phyloP scores from a whole-genome alignment of 2,888 invertebrate species.

The Odontomyia ornata region DNA sequence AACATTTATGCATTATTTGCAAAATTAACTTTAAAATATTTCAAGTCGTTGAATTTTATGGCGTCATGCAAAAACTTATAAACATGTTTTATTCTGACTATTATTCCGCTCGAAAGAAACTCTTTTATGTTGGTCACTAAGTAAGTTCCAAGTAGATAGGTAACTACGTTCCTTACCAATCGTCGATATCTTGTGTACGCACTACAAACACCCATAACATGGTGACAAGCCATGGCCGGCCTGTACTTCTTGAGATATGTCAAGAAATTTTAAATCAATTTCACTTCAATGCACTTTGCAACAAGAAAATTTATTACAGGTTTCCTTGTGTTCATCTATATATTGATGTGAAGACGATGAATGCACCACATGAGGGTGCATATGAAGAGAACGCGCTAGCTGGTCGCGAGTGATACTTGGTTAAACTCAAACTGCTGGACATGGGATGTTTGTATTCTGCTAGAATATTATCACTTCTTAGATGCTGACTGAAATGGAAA shows the following conservation, averaged over 20 bases:
- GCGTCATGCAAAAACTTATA: slow-evolving; percentile 28
- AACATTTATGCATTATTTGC: too few species aligned
- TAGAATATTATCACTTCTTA: not conserved
- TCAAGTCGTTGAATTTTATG: slow-evolving; percentile 1
- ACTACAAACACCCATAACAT: slow-evolving; percentile 11
- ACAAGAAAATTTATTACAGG: slow-evolving; percentile 42
- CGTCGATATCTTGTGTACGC: slow-evolving; percentile 23
- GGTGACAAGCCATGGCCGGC: not conserved
- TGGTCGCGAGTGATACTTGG: not conserved
- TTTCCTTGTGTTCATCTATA: slow-evolving; percentile 18
- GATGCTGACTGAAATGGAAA: not conserved
- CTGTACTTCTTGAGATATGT: slow-evolving; percentile 35
- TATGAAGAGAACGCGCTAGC: not conserved
- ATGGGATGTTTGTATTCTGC: not conserved
- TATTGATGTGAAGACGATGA: slow-evolving; percentile 7
- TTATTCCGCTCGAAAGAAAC: slow-evolving; percentile 37
- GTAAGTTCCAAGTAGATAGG: slow-evolving; percentile 26
- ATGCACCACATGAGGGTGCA: slow-evolving; percentile 10
- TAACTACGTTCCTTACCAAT: not conserved
- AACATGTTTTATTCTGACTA: slow-evolving; percentile 34
- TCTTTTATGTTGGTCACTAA: slow-evolving; percentile 39
- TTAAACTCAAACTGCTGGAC: not conserved
- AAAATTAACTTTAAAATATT: not conserved
- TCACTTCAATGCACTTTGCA: slow-evolving; percentile 39
- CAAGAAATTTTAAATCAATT: slow-evolving; percentile 42